phyloP scores from a whole-genome alignment of 2,113 vertebrate genomes.

The Numenius arquata region DNA sequence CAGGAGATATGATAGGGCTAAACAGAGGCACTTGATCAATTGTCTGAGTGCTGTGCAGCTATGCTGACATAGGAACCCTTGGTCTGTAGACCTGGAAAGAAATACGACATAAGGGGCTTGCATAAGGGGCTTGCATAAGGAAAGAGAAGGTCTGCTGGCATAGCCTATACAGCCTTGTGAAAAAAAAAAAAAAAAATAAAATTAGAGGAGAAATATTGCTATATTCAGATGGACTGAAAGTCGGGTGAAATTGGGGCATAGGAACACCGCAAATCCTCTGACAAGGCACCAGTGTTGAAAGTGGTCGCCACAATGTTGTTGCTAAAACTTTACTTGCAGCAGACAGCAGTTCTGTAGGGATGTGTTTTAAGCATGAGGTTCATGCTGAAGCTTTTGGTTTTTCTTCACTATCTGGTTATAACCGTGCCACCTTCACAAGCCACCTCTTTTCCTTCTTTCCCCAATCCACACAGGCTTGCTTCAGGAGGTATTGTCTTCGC shows the following conservation, averaged over 20 bases:
- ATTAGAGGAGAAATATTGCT: neutral
- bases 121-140: neutral
- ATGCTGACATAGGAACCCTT: neutral
- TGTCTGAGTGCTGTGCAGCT: neutral
- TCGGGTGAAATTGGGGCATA: neutral
- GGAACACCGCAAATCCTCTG: neutral
- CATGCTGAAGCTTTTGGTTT: neutral
- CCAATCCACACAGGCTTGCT: neutral
- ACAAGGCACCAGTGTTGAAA: neutral
- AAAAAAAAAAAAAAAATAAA: neutral
- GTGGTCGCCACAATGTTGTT: neutral
- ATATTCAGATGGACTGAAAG: neutral
- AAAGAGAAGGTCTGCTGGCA: neutral
- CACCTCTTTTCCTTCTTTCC: neutral
- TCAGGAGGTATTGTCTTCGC: accelerated
- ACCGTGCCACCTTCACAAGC: neutral
- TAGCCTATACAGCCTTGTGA: neutral
- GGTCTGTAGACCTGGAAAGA: neutral
- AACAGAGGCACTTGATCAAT: neutral
- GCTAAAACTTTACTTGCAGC: neutral
- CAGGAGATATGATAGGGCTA: neutral
- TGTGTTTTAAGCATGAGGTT: neutral
- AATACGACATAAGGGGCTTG: neutral
- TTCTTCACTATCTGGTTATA: neutral
- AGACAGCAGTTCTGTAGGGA: neutral